Evolutionary conservation across 2,888 invertebrate genomes (phyloP).

Genomic region (Eristalis tenax): DNA sequence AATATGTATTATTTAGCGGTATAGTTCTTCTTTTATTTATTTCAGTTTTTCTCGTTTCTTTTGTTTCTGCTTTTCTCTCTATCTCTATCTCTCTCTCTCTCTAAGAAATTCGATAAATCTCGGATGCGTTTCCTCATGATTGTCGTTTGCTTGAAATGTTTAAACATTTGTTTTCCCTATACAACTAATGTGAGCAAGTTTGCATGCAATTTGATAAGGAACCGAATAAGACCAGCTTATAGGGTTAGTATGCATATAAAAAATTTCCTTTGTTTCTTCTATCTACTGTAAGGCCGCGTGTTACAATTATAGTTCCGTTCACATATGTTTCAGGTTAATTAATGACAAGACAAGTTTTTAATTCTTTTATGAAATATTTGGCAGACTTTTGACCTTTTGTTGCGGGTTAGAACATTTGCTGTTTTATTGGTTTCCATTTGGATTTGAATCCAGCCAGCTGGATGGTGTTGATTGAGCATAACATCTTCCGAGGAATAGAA

Average conservation of each 20-base stretch:
- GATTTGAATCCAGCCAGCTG: slow-evolving; percentile 67
- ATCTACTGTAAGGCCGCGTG: slow-evolving; percentile 57
- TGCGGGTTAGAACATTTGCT: slow-evolving; percentile 22
- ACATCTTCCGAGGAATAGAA: not conserved
- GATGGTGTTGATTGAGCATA: slow-evolving; percentile 35
- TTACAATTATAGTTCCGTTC: slow-evolving; percentile 48
- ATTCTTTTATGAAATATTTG: slow-evolving; percentile 19
- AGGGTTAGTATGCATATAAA: slow-evolving; percentile 74
- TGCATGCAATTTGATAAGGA: slow-evolving; percentile 61
- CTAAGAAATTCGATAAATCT: slow-evolving; percentile 60
- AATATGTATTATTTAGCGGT: slow-evolving; percentile 35
- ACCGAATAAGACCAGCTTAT: slow-evolving; percentile 81
- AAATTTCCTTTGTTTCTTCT: slow-evolving; percentile 50
- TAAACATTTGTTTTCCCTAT: slow-evolving; percentile 18
- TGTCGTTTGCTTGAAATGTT: slow-evolving; percentile 10
- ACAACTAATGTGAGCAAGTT: slow-evolving; percentile 32
- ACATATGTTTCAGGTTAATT: slow-evolving; percentile 18
- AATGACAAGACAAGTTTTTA: slow-evolving; percentile 28
- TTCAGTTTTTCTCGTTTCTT: not conserved
- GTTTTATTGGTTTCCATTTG: slow-evolving; percentile 25
- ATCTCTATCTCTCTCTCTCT: not conserved
- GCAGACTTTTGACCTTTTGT: slow-evolving; percentile 47
- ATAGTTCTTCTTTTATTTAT: slow-evolving; percentile 25
- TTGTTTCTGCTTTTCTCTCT: not conserved
- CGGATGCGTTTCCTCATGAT: slow-evolving; percentile 1